phyloP scores from a whole-genome alignment of 1,140 invertebrate genomes.

The Pogonognathellus flavescens region DNA sequence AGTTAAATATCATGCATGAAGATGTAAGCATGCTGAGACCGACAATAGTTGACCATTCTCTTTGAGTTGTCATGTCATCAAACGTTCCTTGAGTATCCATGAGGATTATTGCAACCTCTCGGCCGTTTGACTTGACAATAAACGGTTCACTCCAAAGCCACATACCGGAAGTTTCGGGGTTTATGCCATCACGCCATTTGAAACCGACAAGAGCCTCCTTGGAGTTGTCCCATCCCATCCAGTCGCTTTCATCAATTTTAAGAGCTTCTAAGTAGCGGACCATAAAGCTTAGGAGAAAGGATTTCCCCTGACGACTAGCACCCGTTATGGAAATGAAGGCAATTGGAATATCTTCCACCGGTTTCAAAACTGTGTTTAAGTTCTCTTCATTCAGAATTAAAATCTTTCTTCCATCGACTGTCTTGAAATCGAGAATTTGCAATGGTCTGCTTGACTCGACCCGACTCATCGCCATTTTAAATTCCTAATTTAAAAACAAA shows the following conservation, averaged over 20 bases:
- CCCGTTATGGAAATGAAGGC: constrained; percentile 27
- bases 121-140: background rate
- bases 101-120: constrained; percentile 10
- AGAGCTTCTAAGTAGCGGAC: constrained; percentile 31
- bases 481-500: too few relatives aligned
- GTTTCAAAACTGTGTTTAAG: background rate
- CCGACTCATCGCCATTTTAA: too few relatives aligned
- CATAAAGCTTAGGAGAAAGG: constrained; percentile 20
- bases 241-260: constrained; percentile 24
- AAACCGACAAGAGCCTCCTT: constrained; percentile 19
- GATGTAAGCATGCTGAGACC: constrained; percentile 72
- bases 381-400: background rate
- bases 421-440: background rate
- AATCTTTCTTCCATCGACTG: background rate
- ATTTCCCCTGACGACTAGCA: constrained; percentile 31
- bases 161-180: constrained; percentile 20
- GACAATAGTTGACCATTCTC: constrained; percentile 78
- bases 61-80: constrained; percentile 76
- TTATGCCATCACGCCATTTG: background rate
- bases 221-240: constrained; percentile 9
- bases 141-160: constrained; percentile 8
- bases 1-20: constrained; percentile 74
- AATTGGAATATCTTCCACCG: background rate
- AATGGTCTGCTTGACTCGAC: background rate
- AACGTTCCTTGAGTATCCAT: constrained; percentile 73